These are phyloP conservation scores for Clunio marinus DNA, from an alignment of 2,888 invertebrate genomes.

Conservation along the genomic window DNA sequence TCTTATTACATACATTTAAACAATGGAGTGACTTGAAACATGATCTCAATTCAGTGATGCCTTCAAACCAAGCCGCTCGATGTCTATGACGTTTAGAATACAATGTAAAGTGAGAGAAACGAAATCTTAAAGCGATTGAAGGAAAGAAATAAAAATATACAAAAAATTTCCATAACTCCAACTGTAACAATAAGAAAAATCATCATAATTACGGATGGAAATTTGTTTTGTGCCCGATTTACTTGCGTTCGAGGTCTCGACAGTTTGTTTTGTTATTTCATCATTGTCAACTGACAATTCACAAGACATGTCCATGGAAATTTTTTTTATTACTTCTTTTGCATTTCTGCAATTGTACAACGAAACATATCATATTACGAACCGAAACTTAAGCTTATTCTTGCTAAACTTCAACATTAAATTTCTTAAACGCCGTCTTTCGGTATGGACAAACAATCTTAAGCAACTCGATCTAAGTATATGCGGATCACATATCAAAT, in stretches of 20 bases:
- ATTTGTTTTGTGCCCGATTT: slow-evolving; percentile 19
- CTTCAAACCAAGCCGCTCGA: slow-evolving; percentile 15
- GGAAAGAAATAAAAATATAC: not conserved
- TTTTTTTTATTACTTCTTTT: too few species aligned
- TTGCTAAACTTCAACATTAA: not conserved
- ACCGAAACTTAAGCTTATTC: slow-evolving; percentile 29
- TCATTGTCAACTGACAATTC: too few species aligned
- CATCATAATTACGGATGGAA: slow-evolving; percentile 21
- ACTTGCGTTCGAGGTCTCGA: not conserved
- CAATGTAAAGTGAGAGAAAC: too few species aligned
- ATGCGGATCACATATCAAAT: slow-evolving; percentile 25
- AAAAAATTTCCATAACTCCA: slow-evolving; percentile 17
- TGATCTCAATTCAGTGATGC: slow-evolving; percentile 17
- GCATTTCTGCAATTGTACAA: not conserved
- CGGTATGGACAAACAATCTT: not conserved
- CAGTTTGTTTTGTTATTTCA: not conserved
- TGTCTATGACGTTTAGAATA: not conserved
- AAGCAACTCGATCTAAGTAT: slow-evolving; percentile 9
- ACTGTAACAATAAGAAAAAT: slow-evolving; percentile 19
- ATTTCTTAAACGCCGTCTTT: not conserved
- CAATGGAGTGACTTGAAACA: not conserved
- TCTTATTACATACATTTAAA: slow-evolving; percentile 23
- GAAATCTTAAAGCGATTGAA: too few species aligned
- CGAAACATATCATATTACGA: not conserved
- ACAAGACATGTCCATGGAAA: not conserved